These are phyloP conservation scores for Xerus inauris DNA, from an alignment of 2,113 vertebrate species.

Conservation along the genomic window DNA sequence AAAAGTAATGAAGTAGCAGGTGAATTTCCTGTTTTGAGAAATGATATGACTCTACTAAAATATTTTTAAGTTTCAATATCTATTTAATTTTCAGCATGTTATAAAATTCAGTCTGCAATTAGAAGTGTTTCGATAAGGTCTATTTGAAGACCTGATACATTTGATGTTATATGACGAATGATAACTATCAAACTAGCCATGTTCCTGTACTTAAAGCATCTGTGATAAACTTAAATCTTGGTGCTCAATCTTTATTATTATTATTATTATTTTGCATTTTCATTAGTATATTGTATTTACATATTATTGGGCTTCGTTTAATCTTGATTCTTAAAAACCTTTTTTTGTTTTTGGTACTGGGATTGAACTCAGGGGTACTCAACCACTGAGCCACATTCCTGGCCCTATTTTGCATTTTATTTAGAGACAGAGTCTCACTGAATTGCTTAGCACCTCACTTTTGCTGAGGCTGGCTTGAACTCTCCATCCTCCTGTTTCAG, in stretches of 20 bases:
- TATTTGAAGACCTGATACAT: conserved; percentile 12
- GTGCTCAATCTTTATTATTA: neutral
- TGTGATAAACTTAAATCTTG: neutral
- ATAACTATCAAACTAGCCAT: neutral
- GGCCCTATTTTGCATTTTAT: too few relatives aligned
- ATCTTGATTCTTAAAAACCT: conserved; percentile 30
- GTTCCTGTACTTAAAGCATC: neutral
- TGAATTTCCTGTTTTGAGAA: conserved; percentile 18
- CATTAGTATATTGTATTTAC: neutral
- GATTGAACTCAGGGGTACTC: too few relatives aligned
- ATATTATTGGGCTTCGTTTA: neutral
- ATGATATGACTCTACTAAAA: conserved; percentile 9
- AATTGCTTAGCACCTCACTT: too few relatives aligned
- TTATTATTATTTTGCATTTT: neutral
- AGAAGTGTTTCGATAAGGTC: neutral
- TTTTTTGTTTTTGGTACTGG: neutral
- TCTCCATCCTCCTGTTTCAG: too few relatives aligned
- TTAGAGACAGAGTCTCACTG: too few relatives aligned
- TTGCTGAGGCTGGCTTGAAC: too few relatives aligned
- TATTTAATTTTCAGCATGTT: conserved; percentile 47
- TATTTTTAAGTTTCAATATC: neutral
- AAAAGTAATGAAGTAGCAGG: conserved; percentile 24
- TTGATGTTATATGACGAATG: neutral
- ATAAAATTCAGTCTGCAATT: neutral
- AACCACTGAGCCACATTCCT: too few relatives aligned